phyloP scores from a whole-genome alignment of 1,140 invertebrate species.

The Odontomachus brunneus region DNA sequence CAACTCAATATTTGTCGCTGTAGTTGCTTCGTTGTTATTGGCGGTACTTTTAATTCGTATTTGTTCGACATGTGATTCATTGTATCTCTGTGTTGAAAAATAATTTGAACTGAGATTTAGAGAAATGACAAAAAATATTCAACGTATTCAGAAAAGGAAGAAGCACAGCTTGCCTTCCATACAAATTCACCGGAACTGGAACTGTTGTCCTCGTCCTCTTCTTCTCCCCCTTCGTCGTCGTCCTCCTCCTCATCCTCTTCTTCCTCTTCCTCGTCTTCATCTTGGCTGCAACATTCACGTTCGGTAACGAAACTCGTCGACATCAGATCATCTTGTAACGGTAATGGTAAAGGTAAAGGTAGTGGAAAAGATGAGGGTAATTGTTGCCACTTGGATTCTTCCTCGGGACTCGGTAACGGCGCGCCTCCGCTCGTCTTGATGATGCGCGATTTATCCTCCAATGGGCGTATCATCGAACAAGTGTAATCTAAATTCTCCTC shows the following conservation, averaged over 20 bases:
- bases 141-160: background rate
- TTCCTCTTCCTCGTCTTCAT: slow-evolving; percentile 75
- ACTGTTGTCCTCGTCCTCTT: slow-evolving; percentile 83
- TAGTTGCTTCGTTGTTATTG: slow-evolving; percentile 73
- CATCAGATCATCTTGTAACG: slow-evolving; percentile 82
- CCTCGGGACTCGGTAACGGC: slow-evolving; percentile 83
- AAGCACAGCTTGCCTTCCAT: slow-evolving; percentile 87
- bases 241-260: slow-evolving; percentile 74
- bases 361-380: slow-evolving; percentile 77
- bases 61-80: slow-evolving; percentile 74
- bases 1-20: slow-evolving; percentile 77
- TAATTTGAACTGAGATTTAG: slow-evolving; percentile 3
- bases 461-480: slow-evolving; percentile 64
- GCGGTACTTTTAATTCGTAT: slow-evolving; percentile 63
- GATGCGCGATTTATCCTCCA: slow-evolving; percentile 71
- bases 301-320: slow-evolving; percentile 83
- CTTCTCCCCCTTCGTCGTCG: slow-evolving; percentile 66
- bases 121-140: background rate
- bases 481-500: slow-evolving; percentile 79
- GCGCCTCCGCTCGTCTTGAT: slow-evolving; percentile 74
- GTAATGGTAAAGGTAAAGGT: slow-evolving; percentile 78
- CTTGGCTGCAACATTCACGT: slow-evolving; percentile 81
- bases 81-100: slow-evolving; percentile 75
- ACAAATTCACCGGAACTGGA: slow-evolving; percentile 91
- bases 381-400: slow-evolving; percentile 83